Evolutionary conservation across 2,888 invertebrate genomes (phyloP).

Genomic region (Idaea dimidiata): DNA sequence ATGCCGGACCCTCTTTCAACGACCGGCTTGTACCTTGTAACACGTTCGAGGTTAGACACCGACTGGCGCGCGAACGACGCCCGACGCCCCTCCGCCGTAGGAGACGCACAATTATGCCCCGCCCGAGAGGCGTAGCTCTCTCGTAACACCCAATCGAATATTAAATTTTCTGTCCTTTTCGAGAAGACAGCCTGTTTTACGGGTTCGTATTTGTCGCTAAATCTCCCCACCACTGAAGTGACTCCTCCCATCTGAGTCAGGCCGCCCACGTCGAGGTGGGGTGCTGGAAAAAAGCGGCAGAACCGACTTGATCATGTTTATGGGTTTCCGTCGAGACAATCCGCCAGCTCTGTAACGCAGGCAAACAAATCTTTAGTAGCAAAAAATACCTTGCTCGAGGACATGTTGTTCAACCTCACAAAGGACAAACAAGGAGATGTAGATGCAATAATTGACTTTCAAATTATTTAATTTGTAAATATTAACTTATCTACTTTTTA

Average conservation of each 20-base stretch:
- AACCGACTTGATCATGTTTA: conserved; percentile 76
- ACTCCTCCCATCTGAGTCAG: conserved; percentile 42
- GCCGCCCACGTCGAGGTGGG: conserved; percentile 62
- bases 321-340: conserved; percentile 77
- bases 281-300: conserved; percentile 73
- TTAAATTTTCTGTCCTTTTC: conserved; percentile 65
- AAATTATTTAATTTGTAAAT: conserved; percentile 1
- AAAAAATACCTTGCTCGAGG: conserved; percentile 74
- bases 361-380: conserved; percentile 78
- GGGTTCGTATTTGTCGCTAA: conserved; percentile 50
- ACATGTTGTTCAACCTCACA: conserved; percentile 77
- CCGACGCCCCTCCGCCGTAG: conserved; percentile 75
- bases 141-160: conserved; percentile 53
- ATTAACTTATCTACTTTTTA: background rate
- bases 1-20: conserved; percentile 58
- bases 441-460: conserved; percentile 52
- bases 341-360: conserved; percentile 65
- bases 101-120: conserved; percentile 63
- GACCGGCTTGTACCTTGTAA: conserved; percentile 64
- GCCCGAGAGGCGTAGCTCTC: conserved; percentile 57
- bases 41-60: conserved; percentile 70
- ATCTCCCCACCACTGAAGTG: conserved; percentile 49
- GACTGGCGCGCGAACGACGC: conserved; percentile 76
- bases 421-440: conserved; percentile 58
- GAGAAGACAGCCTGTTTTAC: conserved; percentile 39